Percentiles rank a stretch among this genome's conserved stretches.
Evolutionary conservation across 2,113 vertebrate genomes (phyloP).

Genomic region (Felis catus): DNA sequence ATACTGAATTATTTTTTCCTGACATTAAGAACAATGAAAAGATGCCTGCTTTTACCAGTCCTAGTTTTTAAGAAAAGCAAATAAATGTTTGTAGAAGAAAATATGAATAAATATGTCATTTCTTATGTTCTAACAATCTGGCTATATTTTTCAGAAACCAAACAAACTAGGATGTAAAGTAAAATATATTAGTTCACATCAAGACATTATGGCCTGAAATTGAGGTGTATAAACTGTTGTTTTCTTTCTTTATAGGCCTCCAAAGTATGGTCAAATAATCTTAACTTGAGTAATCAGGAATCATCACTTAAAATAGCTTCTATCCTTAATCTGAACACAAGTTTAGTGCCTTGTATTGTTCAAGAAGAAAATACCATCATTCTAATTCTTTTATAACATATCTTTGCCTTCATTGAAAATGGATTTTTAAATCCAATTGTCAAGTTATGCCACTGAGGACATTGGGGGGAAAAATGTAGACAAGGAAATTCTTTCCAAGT

Average conservation of each 20-base stretch:
- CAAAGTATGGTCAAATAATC: not conserved
- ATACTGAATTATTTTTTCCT: not conserved
- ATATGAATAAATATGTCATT: not conserved
- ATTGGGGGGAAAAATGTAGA: not conserved
- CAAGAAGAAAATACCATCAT: not conserved
- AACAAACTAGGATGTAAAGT: not conserved
- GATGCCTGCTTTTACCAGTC: not conserved
- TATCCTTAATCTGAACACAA: not conserved
- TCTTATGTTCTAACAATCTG: not conserved
- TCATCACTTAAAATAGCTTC: not conserved
- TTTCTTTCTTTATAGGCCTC: not conserved
- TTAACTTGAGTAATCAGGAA: not conserved
- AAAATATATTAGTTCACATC: not conserved
- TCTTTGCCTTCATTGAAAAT: not conserved
- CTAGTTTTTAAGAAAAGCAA: not conserved
- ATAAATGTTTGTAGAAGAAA: not conserved
- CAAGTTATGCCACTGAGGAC: not conserved
- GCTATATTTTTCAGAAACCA: not conserved
- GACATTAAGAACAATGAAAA: not conserved
- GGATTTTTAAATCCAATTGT: not conserved
- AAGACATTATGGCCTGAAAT: not conserved
- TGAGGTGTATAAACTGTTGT: not conserved
- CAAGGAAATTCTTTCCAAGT: not conserved
- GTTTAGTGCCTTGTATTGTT: not conserved
- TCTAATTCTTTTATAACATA: not conserved